Evolutionary conservation across 2,888 invertebrate genomes (phyloP), one percentile per base, ranked within the genome.

Genomic region (Xylocampa areola): DNA sequence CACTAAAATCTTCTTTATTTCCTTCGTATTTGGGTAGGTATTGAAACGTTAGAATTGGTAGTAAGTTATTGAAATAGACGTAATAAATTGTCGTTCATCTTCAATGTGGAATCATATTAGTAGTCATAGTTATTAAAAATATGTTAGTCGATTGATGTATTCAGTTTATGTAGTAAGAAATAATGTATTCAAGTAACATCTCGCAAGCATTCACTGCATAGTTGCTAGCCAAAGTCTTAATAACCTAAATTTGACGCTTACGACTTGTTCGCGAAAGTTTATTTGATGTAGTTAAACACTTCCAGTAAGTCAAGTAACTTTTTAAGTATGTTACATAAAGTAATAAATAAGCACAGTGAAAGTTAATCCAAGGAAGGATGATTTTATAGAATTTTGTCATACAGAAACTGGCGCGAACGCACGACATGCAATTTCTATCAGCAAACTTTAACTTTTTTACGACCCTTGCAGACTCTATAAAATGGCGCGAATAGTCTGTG

Each of bases 1-100:
- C 7, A 16, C 27, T 50, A 35, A 47, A 53, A 49, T 52, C 21
- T 29, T 30, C 17, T 51, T 30, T 49, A 39, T 48, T 49, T 25
- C 11, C 33, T 35, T 37, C n/a, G 33, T 53, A 51, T 58, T 57
- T 27, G 23, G 14, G 39, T 27, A 17, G 14, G 39, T 35, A 39
- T 45, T 29, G 33, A 33, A 41, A 27, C 11, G 14, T 44, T 11
- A 17, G 14, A 16, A 57, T 41, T 45, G 37, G 27, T 19, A 32
- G 19, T 37, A 41, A 59, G 29, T 53, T 69, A 58, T 73, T 63
- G 37, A 8, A 36, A 54, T 35, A 48, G 17, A 47, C 16, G 35
- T 37, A 35, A 41, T 41, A 55, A 11, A n/a, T 16, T 11, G 25
- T 8, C 33, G 23, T 44, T 48, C 30, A 16, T 35, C 10, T 33